Evolutionary conservation across 2,888 invertebrate species (phyloP).

Genomic region (Caenorhabditis drosophilae): DNA sequence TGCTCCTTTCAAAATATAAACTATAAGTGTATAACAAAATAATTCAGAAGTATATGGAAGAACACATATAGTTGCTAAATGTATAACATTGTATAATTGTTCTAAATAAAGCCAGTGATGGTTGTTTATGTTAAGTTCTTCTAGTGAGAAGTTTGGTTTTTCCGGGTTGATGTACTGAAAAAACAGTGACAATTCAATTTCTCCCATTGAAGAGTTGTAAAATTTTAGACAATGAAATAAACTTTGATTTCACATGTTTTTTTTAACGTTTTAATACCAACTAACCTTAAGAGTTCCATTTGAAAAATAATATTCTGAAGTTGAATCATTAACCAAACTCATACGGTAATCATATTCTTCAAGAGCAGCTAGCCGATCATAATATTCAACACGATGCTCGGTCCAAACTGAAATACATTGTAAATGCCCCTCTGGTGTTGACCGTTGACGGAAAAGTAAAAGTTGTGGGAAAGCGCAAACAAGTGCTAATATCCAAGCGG

Average conservation of each 20-base stretch:
- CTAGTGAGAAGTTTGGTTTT: constrained; percentile 24
- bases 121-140: constrained; percentile 26
- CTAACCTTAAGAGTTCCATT: constrained; percentile 30
- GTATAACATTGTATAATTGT: constrained; percentile 49
- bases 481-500: constrained; percentile 49
- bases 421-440: constrained; percentile 30
- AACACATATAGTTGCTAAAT: constrained; percentile 47
- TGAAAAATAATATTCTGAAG: constrained; percentile 15
- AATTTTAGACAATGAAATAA: too few species aligned
- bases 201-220: too few species aligned
- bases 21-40: constrained; percentile 46
- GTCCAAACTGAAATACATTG: constrained; percentile 54
- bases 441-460: constrained; percentile 39
- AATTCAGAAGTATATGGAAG: constrained; percentile 46
- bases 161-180: neutral
- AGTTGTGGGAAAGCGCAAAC: constrained; percentile 51
- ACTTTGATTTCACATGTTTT: too few species aligned
- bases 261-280: too few species aligned
- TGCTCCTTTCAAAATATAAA: constrained; percentile 51
- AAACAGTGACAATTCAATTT: too few species aligned
- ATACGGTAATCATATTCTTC: constrained; percentile 11
- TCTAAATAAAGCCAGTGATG: constrained; percentile 33
- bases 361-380: constrained; percentile 17
- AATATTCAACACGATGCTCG: constrained; percentile 24
- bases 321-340: constrained; percentile 8